Evolutionary conservation across 2,113 vertebrate genomes (phyloP).

Genomic region (Sprattus sprattus): DNA sequence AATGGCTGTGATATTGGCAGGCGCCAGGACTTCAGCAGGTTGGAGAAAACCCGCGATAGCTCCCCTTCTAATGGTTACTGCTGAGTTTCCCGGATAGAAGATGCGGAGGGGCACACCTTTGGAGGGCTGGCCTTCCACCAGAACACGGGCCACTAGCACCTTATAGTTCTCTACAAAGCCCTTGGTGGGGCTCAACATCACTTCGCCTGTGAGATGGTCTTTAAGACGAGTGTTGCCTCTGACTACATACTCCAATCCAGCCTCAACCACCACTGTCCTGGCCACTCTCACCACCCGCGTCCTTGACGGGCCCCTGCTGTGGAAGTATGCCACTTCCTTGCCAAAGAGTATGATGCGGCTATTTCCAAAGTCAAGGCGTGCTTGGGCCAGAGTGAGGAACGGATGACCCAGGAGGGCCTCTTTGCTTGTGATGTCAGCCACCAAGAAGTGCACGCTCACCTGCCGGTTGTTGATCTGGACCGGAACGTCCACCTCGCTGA

Average conservation of each 20-base stretch:
- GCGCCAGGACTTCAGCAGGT: not conserved
- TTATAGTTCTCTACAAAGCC: conserved; percentile 28
- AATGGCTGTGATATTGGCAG: not conserved
- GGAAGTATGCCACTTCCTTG: not conserved
- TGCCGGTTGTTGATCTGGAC: conserved; percentile 12
- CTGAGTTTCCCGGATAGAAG: conserved; percentile 26
- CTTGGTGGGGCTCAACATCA: conserved; percentile 11
- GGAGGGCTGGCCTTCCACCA: not conserved
- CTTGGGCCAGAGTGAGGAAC: not conserved
- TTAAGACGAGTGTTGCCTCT: no score
- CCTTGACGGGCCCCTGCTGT: no score
- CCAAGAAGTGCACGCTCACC: conserved; percentile 34
- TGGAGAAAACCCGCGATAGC: not conserved
- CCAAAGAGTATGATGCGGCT: conserved; percentile 3
- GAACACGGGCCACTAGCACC: not conserved
- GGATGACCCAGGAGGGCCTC: conserved; percentile 14
- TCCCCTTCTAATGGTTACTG: not conserved
- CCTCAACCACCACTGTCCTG: no score
- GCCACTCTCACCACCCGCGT: no score
- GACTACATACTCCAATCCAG: no score
- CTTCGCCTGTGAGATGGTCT: no score
- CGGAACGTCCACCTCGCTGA: conserved; percentile 20
- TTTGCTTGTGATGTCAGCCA: conserved; percentile 21
- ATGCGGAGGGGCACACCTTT: conserved; percentile 15
- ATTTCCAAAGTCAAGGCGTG: conserved; percentile 12